phyloP scores from a whole-genome alignment of 1,140 invertebrate species.

The Pogonognathellus flavescens region DNA sequence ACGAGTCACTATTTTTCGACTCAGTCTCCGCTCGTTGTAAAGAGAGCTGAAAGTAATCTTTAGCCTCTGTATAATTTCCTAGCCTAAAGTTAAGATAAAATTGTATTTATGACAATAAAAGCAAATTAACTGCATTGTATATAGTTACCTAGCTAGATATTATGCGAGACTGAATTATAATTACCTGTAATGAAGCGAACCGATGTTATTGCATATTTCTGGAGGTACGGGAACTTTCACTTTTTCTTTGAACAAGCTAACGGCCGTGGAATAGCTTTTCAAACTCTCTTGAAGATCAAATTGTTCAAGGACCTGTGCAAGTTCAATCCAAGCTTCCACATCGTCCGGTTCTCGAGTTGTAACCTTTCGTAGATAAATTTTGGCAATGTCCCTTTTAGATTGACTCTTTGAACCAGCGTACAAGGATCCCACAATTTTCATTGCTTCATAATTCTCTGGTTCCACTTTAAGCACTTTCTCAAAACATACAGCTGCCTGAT shows the following conservation, averaged over 20 bases:
- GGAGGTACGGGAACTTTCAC: constrained; percentile 95
- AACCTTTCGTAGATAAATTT: constrained; percentile 89
- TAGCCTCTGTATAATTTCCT: constrained; percentile 85
- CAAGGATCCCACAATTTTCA: constrained; percentile 98
- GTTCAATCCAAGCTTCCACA: constrained; percentile 98
- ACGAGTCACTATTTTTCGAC: constrained; percentile 82
- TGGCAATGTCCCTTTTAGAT: constrained; percentile 92
- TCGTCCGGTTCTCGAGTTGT: constrained; percentile 98
- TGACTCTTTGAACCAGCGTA: constrained; percentile 93
- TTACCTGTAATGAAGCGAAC: constrained; percentile 88
- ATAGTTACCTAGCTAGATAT: too few relatives aligned
- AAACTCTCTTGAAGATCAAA: constrained; percentile 89
- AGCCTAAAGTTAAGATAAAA: constrained; percentile 72
- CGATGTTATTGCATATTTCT: constrained; percentile 98
- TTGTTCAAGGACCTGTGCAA: constrained; percentile 97
- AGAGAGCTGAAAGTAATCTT: constrained; percentile 88
- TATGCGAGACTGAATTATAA: not conserved
- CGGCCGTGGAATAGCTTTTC: constrained; percentile 94
- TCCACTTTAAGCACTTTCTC: constrained; percentile 98
- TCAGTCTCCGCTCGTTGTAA: constrained; percentile 84
- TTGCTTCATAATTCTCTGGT: constrained; percentile 98
- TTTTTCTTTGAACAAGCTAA: constrained; percentile 92
- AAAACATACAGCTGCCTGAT: constrained; percentile 95
- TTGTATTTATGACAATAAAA: too few relatives aligned
- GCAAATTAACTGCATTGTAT: too few relatives aligned